A percentile compares a stretch with the other conserved stretches of the same genome.
Conservation (phyloP, 2,113 vertebrate genomes). For the Ascaphus truei region DNA sequence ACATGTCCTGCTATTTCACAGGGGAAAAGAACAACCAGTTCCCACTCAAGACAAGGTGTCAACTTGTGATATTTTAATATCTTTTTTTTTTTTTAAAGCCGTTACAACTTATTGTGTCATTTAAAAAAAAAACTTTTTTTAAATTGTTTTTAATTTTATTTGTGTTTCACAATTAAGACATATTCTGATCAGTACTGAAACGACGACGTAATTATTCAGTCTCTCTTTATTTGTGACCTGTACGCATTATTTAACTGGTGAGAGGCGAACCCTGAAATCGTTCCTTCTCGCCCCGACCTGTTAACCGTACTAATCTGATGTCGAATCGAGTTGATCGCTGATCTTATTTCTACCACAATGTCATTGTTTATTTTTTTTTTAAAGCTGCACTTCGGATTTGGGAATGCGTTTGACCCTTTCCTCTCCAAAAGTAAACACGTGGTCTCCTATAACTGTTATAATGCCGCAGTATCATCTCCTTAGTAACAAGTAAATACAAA, state of each 20-base stretch:
- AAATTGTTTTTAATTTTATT: background rate
- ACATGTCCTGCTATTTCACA: conserved; percentile 18
- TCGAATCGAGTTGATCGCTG: conserved; percentile 2
- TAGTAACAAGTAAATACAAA: no score
- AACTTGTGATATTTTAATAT: conserved; percentile 12
- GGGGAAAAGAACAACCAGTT: background rate
- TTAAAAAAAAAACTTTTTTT: no score
- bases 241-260: conserved; percentile 8
- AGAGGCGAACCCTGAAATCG: background rate
- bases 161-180: conserved; percentile 20
- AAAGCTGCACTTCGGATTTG: background rate
- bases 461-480: no score
- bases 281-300: background rate
- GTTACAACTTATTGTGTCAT: background rate
- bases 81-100: background rate
- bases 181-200: conserved; percentile 24
- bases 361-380: no score
- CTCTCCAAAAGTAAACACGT: background rate
- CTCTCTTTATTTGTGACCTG: background rate
- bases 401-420: background rate
- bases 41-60: conserved; percentile 11
- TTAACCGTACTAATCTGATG: conserved; percentile 7
- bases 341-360: background rate
- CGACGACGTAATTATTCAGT: conserved; percentile 30
- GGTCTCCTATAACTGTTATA: no score